Evolutionary conservation across 2,888 invertebrate genomes (phyloP).

Genomic region (Chaitophorus viminalis): DNA sequence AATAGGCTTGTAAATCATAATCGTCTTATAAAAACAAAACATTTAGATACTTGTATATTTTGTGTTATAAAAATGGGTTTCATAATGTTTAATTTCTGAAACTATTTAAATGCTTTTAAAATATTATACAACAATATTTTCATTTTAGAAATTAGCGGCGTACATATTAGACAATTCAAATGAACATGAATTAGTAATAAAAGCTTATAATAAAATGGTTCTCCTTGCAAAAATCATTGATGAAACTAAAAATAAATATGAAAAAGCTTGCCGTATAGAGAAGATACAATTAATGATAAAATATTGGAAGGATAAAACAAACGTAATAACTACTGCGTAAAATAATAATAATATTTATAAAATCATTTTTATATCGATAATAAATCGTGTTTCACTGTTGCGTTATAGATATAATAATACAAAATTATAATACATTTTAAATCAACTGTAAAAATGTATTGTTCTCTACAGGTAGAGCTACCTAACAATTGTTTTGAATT

Average conservation of each 20-base stretch:
- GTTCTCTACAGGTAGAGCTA: conserved; percentile 37
- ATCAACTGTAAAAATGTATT: conserved; percentile 24
- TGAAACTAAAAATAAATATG: conserved; percentile 54
- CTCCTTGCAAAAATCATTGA: conserved; percentile 52
- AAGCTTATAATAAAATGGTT: conserved; percentile 50
- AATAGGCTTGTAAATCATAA: no score
- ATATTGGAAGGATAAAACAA: conserved; percentile 42
- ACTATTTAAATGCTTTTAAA: background rate
- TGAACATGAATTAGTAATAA: conserved; percentile 18
- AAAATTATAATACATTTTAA: conserved; percentile 32
- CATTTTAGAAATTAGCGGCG: conserved; percentile 43
- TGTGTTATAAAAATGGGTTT: no score
- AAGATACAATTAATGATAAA: conserved; percentile 35
- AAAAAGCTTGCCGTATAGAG: conserved; percentile 39
- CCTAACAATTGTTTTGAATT: conserved; percentile 55
- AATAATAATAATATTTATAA: conserved; percentile 1
- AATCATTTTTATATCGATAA: conserved; percentile 13
- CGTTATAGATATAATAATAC: conserved; percentile 2
- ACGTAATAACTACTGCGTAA: conserved; percentile 25
- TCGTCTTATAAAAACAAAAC: no score
- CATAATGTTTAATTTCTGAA: background rate
- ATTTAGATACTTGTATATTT: no score
- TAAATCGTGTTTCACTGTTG: conserved; percentile 11
- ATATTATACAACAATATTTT: background rate
- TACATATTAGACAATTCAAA: conserved; percentile 5